phyloP scores from a whole-genome alignment of 1,140 invertebrate species.

The Tetranychus urticae region DNA sequence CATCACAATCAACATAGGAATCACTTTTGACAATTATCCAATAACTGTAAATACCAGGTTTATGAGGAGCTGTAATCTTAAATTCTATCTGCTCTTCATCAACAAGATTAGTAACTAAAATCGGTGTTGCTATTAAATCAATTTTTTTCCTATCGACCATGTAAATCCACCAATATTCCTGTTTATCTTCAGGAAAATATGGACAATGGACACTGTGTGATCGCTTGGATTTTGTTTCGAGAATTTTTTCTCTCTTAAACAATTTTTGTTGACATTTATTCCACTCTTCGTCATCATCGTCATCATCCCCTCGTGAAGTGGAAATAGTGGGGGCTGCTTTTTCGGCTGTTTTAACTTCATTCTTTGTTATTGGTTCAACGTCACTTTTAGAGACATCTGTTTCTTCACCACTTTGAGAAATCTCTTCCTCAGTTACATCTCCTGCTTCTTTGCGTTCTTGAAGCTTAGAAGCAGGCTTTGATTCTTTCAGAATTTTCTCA shows the following conservation, averaged over 20 bases:
- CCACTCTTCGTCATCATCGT: slow-evolving; percentile 30
- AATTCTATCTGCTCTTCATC: slow-evolving; percentile 43
- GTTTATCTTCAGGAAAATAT: slow-evolving; percentile 82
- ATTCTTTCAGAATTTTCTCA: too few relatives aligned
- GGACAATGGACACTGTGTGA: slow-evolving; percentile 92
- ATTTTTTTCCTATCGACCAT: slow-evolving; percentile 78
- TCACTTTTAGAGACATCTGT: not conserved
- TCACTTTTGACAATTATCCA: slow-evolving; percentile 82
- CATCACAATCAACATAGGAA: slow-evolving; percentile 70
- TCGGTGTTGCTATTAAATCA: slow-evolving; percentile 64
- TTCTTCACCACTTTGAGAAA: slow-evolving; percentile 1
- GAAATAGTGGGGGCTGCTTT: too few relatives aligned
- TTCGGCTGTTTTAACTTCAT: not conserved
- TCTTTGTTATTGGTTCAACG: not conserved
- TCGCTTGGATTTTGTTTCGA: slow-evolving; percentile 76
- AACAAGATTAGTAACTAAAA: slow-evolving; percentile 42
- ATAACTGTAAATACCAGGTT: slow-evolving; percentile 75
- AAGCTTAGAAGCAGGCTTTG: too few relatives aligned
- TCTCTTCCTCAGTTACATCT: not conserved
- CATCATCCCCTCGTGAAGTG: slow-evolving; percentile 26
- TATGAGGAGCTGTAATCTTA: slow-evolving; percentile 79
- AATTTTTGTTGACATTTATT: slow-evolving; percentile 29
- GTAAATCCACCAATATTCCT: slow-evolving; percentile 99
- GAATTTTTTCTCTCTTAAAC: slow-evolving; percentile 43
- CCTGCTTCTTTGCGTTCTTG: not conserved